Evolutionary conservation across 2,113 vertebrate species (phyloP).

Genomic region (Zosterops lateralis): DNA sequence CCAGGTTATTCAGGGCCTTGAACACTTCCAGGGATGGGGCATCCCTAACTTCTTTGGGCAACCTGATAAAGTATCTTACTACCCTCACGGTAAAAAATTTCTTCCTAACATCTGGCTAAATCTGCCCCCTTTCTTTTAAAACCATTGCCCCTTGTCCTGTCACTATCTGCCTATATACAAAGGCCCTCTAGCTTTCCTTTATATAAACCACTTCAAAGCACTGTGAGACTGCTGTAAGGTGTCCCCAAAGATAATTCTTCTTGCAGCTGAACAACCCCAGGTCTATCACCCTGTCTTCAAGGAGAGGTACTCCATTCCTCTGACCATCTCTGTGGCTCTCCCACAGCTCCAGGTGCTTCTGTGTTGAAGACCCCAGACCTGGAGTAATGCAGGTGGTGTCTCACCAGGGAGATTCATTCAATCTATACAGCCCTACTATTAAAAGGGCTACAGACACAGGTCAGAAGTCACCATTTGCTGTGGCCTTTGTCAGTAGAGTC

Average conservation of each 20-base stretch:
- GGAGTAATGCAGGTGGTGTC: background rate
- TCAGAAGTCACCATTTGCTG: background rate
- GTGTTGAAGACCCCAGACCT: background rate
- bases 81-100: background rate
- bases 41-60: background rate
- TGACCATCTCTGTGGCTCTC: rapidly evolving
- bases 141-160: background rate
- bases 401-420: background rate
- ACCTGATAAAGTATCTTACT: background rate
- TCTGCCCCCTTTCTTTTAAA: background rate
- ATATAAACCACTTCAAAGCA: background rate
- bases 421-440: background rate
- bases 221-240: background rate
- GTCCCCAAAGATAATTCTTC: background rate
- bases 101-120: background rate
- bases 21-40: background rate
- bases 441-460: background rate
- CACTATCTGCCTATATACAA: rapidly evolving
- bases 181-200: background rate
- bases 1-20: background rate
- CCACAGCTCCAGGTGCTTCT: no score
- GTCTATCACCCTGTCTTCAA: background rate
- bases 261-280: background rate
- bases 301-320: background rate
- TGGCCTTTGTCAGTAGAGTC: background rate